Base-by-base conservation (phyloP, 2,797 vertebrate species). In the Pipistrellus nathusii region DNA sequence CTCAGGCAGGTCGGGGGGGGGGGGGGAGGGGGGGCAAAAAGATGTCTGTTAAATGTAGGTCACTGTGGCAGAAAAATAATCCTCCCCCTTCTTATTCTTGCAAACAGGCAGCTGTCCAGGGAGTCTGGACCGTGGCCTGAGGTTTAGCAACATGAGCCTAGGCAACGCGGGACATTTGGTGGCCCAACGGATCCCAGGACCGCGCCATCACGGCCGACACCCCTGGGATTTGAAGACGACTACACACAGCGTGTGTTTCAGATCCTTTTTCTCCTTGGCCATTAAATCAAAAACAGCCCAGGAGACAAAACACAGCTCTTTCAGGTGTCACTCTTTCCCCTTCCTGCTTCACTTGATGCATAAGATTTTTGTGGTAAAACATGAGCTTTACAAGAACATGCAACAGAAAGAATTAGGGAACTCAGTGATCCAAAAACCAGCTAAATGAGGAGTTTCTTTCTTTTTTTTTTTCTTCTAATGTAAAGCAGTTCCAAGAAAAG, bases 401-500 rank as follows among this genome's bases (percentile, higher is more conserved):
- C 94, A 91, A 94, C 91, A 95, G 91, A 71, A 93, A 95, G 91
- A 71, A 93, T 57, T 59, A 82, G 59, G 95, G 93, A 97, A 96
- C 92, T 96, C 51, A 41, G 86, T 21, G 17, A 90, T 93, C 82
- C 96, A 95, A 92, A 92, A 94, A 85, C 85, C 87, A 90, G 87
- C 95, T 73, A 91, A 57, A 86, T 71, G 95, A 96, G 84, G 95
- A 64, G 77, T 96, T 94, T 85, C 7, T 83, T 7, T 30, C 32
- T 75, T 66, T 38, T 93, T 85, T 85, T 73, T 51, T 93, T 44
- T 94, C 86, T 96, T 95, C 93, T 94, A 90, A 97, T 97, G 96
- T 96, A 97, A 97, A 97, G 92, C 91, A 97, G 96, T 97, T 97
- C 96, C 96, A 97, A 97, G 96, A 97, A 97, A 97, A 97, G 97